Evolutionary conservation across 2,888 invertebrate genomes (phyloP).

Genomic region (Nomada flava): DNA sequence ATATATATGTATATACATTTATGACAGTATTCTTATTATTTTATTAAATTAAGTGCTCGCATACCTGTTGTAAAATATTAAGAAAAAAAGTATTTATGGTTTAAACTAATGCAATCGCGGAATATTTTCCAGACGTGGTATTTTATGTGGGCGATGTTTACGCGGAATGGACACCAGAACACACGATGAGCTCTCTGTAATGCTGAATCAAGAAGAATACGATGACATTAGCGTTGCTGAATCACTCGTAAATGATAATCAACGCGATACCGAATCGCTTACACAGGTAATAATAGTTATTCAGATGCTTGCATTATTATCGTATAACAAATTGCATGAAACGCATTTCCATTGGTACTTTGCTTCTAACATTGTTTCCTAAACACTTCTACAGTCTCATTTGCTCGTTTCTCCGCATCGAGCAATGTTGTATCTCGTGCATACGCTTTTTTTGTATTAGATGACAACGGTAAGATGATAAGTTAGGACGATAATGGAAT

Average conservation of each 20-base stretch:
- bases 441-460: no score
- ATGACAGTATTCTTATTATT: no score
- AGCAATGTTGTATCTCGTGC: no score
- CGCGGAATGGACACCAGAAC: slow-evolving; percentile 87
- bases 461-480: no score
- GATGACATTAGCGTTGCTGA: slow-evolving; percentile 89
- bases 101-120: no score
- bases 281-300: slow-evolving; percentile 74
- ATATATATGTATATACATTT: no score
- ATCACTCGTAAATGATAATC: slow-evolving; percentile 78
- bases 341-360: background rate
- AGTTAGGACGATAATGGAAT: no score
- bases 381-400: no score
- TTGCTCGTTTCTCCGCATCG: no score
- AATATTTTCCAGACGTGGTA: slow-evolving; percentile 88
- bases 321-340: slow-evolving; percentile 34
- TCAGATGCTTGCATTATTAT: background rate
- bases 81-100: background rate
- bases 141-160: slow-evolving; percentile 92
- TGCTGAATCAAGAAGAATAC: slow-evolving; percentile 90
- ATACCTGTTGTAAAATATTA: background rate
- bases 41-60: no score
- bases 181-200: slow-evolving; percentile 88
- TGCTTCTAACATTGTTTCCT: slow-evolving; percentile 1
- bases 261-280: slow-evolving; percentile 72